Percentiles rank a stretch among this genome's conserved stretches.
Evolutionary conservation across 2,797 vertebrate genomes (phyloP).

Genomic region (Crocidura indochinensis): DNA sequence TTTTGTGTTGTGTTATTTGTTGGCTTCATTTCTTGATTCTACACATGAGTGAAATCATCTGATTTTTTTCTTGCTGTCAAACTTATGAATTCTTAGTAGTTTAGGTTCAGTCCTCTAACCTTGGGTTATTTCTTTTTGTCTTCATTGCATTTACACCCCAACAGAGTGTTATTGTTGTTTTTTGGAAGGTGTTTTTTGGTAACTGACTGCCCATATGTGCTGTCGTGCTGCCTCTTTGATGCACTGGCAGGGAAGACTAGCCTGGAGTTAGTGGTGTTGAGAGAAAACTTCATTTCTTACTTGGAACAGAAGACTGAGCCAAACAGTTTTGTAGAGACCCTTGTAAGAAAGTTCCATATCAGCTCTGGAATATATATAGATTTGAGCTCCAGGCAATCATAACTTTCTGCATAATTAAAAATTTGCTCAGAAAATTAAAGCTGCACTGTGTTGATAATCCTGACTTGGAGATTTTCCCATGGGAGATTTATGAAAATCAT

Average conservation of each 20-base stretch:
- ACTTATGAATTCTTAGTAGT: not conserved
- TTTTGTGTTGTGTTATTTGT: not conserved
- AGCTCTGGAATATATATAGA: not conserved
- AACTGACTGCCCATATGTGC: not conserved
- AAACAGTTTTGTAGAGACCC: not conserved
- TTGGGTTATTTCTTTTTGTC: no score
- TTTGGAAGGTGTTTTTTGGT: not conserved
- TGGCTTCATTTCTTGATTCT: not conserved
- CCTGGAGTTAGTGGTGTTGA: not conserved
- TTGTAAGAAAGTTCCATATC: not conserved
- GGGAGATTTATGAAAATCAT: not conserved
- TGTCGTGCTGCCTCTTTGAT: not conserved
- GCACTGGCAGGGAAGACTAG: not conserved
- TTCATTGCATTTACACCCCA: no score
- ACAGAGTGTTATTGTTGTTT: no score
- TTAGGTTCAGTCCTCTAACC: not conserved
- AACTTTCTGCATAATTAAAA: slow-evolving; percentile 21
- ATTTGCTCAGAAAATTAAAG: slow-evolving; percentile 36
- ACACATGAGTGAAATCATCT: not conserved
- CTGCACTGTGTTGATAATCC: not conserved
- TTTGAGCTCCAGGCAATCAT: slow-evolving; percentile 27
- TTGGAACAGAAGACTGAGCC: not conserved
- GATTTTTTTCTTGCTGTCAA: not conserved
- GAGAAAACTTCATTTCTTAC: not conserved
- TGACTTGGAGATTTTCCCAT: not conserved